Evolutionary conservation across 2,113 vertebrate species (phyloP).

Genomic region (Pseudonaja textilis): DNA sequence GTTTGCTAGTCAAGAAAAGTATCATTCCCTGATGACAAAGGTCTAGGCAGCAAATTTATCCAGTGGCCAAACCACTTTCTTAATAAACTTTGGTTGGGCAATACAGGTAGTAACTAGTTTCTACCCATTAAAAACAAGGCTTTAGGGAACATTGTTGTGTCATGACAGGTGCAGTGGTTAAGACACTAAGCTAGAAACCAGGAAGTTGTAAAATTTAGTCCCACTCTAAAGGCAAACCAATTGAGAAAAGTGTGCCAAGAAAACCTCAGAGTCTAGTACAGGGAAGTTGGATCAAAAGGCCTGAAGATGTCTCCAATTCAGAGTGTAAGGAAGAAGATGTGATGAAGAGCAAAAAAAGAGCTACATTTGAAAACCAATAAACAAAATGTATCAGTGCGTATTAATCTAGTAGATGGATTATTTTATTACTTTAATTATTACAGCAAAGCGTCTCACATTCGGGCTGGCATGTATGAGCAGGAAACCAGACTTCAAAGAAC

Average conservation of each 20-base stretch:
- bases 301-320: not conserved
- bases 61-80: not conserved
- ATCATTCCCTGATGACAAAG: not conserved
- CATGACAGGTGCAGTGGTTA: not conserved
- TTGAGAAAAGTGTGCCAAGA: not conserved
- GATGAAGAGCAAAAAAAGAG: too few relatives aligned
- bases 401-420: too few relatives aligned
- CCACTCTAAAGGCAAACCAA: not conserved
- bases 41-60: not conserved
- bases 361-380: too few relatives aligned
- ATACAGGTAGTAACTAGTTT: too few relatives aligned
- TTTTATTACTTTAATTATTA: too few relatives aligned
- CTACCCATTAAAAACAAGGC: not conserved
- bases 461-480: too few relatives aligned
- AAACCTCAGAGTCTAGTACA: not conserved
- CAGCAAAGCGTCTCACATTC: too few relatives aligned
- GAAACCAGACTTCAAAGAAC: too few relatives aligned
- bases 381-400: too few relatives aligned
- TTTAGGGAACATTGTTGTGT: not conserved
- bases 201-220: not conserved
- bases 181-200: not conserved
- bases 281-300: not conserved
- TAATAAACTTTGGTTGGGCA: not conserved
- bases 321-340: too few relatives aligned
- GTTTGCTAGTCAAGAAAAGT: not conserved